Base-by-base conservation (phyloP, 2,113 vertebrate species). In the Dolichotis patagonum region DNA sequence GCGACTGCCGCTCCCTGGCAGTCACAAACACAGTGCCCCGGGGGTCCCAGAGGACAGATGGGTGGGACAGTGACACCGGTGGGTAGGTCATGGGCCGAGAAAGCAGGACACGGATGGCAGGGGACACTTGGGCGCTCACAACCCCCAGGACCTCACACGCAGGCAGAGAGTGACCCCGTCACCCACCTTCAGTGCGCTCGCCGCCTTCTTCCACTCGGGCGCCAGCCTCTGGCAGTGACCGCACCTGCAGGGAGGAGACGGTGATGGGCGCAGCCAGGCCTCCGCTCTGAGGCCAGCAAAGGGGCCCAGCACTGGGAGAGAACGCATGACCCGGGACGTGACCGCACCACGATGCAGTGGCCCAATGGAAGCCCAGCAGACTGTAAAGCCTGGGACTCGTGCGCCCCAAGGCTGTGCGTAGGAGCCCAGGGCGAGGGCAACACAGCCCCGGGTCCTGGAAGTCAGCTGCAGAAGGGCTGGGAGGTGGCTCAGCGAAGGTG, bases 161-260 rank as follows among this genome's bases (percentile, higher is more conserved):
- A 7, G 16, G 65, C 5, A 4, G 14, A 16, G 13, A 35, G 41
- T 1, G 35, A 22, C 5, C 3, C 13, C 9, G 69, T 71, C 89
- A 97, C 98, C 99, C 98, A 99, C 99, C 99, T 99, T 99, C 93
- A 99, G 98, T 32, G 99, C 99, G 9, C 99, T 99, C 43, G 99
- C 99, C 38, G 98, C 99, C 97, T 99, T 99, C 98, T 99, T 99
- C 99, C 99, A 99, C 8, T 99, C 99, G 13, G 99, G 98, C 35
- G 98, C 99, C 56, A 99, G 97, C 87, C 94, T 99, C 65, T 99
- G 99, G 98, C 99, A 99, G 97, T 99, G 99, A 43, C 99, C 99
- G 98, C 99, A 99, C 99, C 99, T 99, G 97, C 71, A 17, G 28
- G 60, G 0, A 43, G 69, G 91, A 94, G n/a, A 92, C 24, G 54